Percentiles rank a stretch among this genome's conserved stretches.
Evolutionary conservation across 2,888 invertebrate species (phyloP).

Genomic region (Scrobipalpa costella): DNA sequence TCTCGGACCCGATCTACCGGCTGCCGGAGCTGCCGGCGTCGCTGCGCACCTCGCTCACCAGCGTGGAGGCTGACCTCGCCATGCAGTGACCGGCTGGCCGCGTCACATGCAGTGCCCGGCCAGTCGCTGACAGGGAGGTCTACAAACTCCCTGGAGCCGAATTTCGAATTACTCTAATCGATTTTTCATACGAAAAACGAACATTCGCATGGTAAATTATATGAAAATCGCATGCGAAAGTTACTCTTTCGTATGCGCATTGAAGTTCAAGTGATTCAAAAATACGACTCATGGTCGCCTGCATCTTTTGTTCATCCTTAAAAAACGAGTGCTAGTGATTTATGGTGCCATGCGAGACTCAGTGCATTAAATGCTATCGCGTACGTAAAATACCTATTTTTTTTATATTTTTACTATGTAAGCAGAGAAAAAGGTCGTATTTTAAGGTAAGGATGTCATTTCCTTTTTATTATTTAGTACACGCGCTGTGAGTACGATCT

Average conservation of each 20-base stretch:
- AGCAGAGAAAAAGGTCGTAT: background rate
- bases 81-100: constrained; percentile 50
- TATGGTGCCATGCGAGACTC: constrained; percentile 52
- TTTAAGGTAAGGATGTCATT: constrained; percentile 21
- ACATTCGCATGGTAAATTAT: no score
- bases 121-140: no score
- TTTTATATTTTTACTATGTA: constrained; percentile 1
- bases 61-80: constrained; percentile 55
- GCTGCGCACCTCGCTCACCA: constrained; percentile 58
- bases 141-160: no score
- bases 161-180: no score
- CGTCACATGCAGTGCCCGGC: no score
- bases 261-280: no score
- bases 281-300: no score
- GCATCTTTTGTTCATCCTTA: constrained; percentile 36
- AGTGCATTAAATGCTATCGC: constrained; percentile 36
- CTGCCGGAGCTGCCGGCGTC: constrained; percentile 64
- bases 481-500: constrained; percentile 75
- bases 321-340: constrained; percentile 42
- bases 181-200: no score
- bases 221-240: no score
- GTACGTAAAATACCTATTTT: constrained; percentile 16
- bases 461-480: constrained; percentile 37
- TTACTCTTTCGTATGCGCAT: no score
- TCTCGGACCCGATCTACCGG: constrained; percentile 67